Conservation (phyloP, 2,113 vertebrate genomes). For the Eleginops maclovinus region DNA sequence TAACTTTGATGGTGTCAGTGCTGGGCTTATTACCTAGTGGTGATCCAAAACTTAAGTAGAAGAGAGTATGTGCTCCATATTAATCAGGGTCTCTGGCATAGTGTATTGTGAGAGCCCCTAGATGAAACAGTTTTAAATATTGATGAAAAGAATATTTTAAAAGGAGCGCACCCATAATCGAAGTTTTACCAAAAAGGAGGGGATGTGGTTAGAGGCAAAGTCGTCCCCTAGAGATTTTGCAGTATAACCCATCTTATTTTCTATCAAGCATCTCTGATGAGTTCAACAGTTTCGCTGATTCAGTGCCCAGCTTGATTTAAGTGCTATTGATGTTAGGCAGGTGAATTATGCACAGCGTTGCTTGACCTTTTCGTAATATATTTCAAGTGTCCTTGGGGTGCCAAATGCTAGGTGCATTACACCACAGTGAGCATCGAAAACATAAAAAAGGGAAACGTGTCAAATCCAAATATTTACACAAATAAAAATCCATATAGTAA, state of each 20-base stretch:
- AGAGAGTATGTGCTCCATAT: conserved; percentile 61
- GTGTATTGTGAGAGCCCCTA: conserved; percentile 65
- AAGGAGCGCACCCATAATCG: conserved; percentile 61
- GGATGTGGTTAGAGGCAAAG: conserved; percentile 65
- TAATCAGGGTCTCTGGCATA: conserved; percentile 62
- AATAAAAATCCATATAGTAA: conserved; percentile 1
- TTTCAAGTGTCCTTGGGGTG: conserved; percentile 38
- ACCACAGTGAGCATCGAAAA: conserved; percentile 14
- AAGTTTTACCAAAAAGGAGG: conserved; percentile 66
- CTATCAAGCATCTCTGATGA: conserved; percentile 62
- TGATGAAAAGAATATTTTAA: conserved; percentile 79
- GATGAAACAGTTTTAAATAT: conserved; percentile 78
- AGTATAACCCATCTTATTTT: conserved; percentile 46
- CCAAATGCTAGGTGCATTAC: conserved; percentile 17
- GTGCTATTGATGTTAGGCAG: conserved; percentile 53
- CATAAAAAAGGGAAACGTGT: not conserved
- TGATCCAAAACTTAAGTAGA: conserved; percentile 65
- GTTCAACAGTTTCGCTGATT: conserved; percentile 65
- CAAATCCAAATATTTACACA: not conserved
- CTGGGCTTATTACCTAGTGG: conserved; percentile 60
- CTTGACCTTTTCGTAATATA: conserved; percentile 48
- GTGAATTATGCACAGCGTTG: conserved; percentile 47
- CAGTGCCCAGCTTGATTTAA: conserved; percentile 52
- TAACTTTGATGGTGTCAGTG: conserved; percentile 56
- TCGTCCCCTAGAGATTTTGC: conserved; percentile 56